These are phyloP conservation scores for Protobothrops flavoviridis DNA, from an alignment of 2,113 vertebrate species.

Conservation along the genomic window DNA sequence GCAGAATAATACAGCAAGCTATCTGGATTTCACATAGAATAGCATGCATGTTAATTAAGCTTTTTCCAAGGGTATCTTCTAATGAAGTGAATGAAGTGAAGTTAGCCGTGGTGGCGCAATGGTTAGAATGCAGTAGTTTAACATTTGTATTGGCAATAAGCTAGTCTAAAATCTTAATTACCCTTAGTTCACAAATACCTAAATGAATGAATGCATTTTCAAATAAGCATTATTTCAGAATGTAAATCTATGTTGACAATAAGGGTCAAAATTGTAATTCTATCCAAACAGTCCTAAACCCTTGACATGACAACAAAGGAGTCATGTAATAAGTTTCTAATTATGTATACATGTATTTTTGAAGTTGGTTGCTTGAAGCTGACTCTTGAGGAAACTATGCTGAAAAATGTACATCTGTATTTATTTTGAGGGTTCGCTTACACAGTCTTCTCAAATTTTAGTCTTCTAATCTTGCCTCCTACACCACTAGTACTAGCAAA, in stretches of 20 bases:
- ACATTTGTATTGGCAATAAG: neutral
- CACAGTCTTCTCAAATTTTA: neutral
- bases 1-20: neutral
- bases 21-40: constrained; percentile 6
- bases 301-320: neutral
- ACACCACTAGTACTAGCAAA: neutral
- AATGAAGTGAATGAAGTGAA: neutral
- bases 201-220: neutral
- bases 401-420: neutral
- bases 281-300: neutral
- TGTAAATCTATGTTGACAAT: neutral
- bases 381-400: neutral
- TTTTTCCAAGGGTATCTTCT: constrained; percentile 17
- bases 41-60: neutral
- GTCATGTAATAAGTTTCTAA: neutral
- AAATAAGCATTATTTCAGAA: neutral
- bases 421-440: neutral
- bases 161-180: neutral
- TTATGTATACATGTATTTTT: neutral
- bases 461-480: neutral
- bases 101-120: no score
- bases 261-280: neutral
- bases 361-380: neutral
- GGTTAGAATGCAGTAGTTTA: neutral
- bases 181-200: neutral